Conservation (phyloP, 2,888 invertebrate species). For the Melinopterus prodromus region DNA sequence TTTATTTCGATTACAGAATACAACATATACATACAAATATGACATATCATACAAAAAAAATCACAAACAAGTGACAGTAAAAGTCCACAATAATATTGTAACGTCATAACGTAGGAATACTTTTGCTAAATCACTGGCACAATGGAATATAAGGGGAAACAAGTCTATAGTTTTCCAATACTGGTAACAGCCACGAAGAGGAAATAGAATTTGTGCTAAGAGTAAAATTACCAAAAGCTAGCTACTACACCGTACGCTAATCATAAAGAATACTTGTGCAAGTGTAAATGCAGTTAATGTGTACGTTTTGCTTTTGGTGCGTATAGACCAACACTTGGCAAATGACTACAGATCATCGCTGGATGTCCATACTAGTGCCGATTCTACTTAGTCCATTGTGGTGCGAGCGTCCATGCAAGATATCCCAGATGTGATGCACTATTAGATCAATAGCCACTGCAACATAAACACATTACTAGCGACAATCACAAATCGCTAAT, state of each 20-base stretch:
- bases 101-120: background rate
- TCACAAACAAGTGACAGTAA: background rate
- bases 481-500: background rate
- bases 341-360: slow-evolving; percentile 26
- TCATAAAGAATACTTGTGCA: background rate
- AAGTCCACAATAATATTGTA: background rate
- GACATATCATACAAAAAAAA: background rate
- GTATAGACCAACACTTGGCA: background rate
- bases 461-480: slow-evolving; percentile 68
- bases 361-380: slow-evolving; percentile 36
- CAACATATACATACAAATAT: slow-evolving; percentile 4
- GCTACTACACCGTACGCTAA: background rate
- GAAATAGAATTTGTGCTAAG: background rate
- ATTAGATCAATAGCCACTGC: slow-evolving; percentile 99
- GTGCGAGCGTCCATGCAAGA: slow-evolving; percentile 71
- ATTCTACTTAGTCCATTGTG: slow-evolving; percentile 56
- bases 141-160: background rate
- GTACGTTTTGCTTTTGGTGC: background rate
- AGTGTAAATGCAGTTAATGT: slow-evolving; percentile 10
- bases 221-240: background rate
- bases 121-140: slow-evolving; percentile 4
- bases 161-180: background rate
- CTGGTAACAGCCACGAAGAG: background rate
- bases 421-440: slow-evolving; percentile 98
- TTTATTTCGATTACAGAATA: background rate